phyloP scores from a whole-genome alignment of 2,888 invertebrate species.

The Macrophya alboannulata region DNA sequence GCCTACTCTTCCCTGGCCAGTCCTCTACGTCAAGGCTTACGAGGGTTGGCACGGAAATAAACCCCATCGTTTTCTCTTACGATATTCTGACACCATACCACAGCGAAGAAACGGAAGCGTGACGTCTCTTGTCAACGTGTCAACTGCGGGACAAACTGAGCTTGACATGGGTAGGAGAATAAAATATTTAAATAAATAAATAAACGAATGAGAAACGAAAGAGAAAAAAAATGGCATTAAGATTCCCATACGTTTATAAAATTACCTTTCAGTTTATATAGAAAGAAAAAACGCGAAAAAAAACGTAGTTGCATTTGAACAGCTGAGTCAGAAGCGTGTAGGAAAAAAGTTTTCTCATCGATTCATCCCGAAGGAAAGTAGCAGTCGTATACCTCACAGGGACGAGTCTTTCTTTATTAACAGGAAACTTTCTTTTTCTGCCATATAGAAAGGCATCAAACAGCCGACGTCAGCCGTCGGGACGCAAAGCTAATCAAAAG shows the following conservation, averaged over 20 bases:
- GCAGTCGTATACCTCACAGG: not conserved
- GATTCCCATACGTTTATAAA: not conserved
- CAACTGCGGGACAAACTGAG: slow-evolving; percentile 25
- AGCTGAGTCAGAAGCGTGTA: not conserved
- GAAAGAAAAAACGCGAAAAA: no score
- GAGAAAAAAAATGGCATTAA: not conserved
- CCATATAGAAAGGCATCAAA: not conserved
- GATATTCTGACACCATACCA: not conserved
- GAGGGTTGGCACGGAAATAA: slow-evolving; percentile 51
- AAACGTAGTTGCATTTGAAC: not conserved
- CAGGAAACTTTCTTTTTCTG: not conserved
- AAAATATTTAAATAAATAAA: slow-evolving; percentile 35
- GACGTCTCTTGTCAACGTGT: slow-evolving; percentile 40
- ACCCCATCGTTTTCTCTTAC: slow-evolving; percentile 41
- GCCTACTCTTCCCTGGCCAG: not conserved
- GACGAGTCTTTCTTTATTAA: slow-evolving; percentile 1
- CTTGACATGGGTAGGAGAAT: slow-evolving; percentile 20
- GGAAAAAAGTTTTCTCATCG: not conserved
- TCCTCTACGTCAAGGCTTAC: slow-evolving; percentile 41
- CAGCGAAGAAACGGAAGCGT: not conserved
- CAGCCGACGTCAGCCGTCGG: slow-evolving; percentile 8
- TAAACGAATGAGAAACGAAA: not conserved
- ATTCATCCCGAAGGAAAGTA: not conserved
- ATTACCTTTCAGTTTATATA: no score
- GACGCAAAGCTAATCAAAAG: slow-evolving; percentile 15